Base-by-base conservation (phyloP, 2,113 vertebrate species). In the Corvus hawaiiensis region DNA sequence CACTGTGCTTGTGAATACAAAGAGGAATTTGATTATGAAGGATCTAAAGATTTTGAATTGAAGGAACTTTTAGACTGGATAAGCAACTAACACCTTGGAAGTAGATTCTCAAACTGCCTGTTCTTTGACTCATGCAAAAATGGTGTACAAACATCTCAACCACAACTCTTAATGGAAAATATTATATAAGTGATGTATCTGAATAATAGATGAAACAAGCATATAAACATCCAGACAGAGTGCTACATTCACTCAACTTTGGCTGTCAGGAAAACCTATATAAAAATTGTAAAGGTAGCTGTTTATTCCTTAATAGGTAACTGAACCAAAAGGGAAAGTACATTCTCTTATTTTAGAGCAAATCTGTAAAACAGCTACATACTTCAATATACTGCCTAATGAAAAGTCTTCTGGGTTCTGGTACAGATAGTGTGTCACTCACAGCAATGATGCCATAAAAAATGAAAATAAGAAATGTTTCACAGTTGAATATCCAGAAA, bases 381-480 rank as follows among this genome's bases (percentile, higher is more conserved):
- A 89, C 51, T 86, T 90, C 91, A 91, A 48, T 96, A 80, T 89
- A 85, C 67, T 86, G 72, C n/a, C 73, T 86, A 54, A 62, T 67
- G 68, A 91, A 94, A 89, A 59, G 49, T 86, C 51, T 94, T 82
- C 63, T 51, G 46, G 39, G 44, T 72, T 49, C 58, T 94, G 51
- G 20, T 93, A 74, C 58, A 88, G 62, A 64, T 39, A 89, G 41
- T 59, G 16, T 71, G 69, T 86, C 68, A 75, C 55, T 92, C 84
- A 43, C 75, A 84, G 51, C 69, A 81, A 78, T 67, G 28, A 83
- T 89, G 82, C 59, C 72, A 95, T 75, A 87, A 94, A 94, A 96
- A 97, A 94, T 90, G 81, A 96, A 93, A 94, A 83, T 58, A 85
- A 75, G 28, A 66, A 82, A 84, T 88, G 9, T 85, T 89, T 84